These are phyloP conservation scores for Nothobranchius furzeri DNA, from an alignment of 2,113 vertebrate genomes.

Conservation along the genomic window DNA sequence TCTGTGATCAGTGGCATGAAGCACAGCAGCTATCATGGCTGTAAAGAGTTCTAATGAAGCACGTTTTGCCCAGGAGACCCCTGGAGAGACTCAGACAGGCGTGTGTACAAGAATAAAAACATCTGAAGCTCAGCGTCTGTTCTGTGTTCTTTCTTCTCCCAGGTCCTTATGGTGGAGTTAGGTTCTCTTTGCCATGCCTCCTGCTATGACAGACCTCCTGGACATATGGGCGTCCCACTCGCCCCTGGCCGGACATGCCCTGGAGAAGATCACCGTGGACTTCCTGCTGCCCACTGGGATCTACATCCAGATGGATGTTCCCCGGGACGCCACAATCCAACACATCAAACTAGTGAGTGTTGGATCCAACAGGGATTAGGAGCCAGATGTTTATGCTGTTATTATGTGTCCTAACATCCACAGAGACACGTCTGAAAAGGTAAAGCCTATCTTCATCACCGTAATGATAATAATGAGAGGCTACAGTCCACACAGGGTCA, in stretches of 20 bases:
- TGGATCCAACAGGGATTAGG: neutral
- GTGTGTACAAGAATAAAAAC: too few species aligned
- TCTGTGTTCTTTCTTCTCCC: neutral
- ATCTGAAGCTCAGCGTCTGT: neutral
- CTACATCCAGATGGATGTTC: constrained; percentile 96
- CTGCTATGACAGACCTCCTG: constrained; percentile 95
- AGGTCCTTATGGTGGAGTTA: constrained; percentile 87
- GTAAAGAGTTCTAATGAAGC: too few species aligned
- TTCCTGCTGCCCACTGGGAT: constrained; percentile 96
- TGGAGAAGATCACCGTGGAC: constrained; percentile 90
- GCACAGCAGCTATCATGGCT: too few species aligned
- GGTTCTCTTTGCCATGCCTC: constrained; percentile 89
- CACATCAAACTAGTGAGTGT: constrained; percentile 92
- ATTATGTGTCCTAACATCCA: neutral
- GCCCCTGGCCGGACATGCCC: constrained; percentile 83
- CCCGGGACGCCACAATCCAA: constrained; percentile 92
- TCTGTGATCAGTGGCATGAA: too few species aligned
- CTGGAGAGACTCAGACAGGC: too few species aligned
- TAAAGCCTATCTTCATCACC: neutral
- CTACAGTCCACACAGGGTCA: neutral
- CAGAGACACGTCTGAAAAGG: neutral
- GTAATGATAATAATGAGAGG: neutral
- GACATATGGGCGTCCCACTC: constrained; percentile 96
- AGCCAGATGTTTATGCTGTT: neutral
- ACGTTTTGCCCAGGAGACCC: too few species aligned